These are phyloP conservation scores for Pelodiscus sinensis DNA, from an alignment of 2,113 vertebrate species.

Conservation along the genomic window DNA sequence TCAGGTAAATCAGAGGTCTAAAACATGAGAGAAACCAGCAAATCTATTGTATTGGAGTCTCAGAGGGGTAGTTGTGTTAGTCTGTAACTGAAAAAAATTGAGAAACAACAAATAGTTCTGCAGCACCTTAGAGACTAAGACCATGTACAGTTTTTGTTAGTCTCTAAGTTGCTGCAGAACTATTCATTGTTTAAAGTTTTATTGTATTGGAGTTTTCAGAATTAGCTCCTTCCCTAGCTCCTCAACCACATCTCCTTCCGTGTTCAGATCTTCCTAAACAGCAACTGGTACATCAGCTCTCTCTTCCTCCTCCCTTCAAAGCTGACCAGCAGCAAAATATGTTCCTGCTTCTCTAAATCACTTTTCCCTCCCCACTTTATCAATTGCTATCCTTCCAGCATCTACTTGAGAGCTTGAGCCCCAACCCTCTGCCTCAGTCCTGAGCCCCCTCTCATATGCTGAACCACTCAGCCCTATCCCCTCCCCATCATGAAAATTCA, in stretches of 20 bases:
- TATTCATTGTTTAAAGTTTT: too few relatives aligned
- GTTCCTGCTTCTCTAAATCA: neutral
- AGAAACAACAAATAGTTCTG: too few relatives aligned
- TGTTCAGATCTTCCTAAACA: neutral
- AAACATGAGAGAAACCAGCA: neutral
- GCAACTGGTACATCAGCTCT: neutral
- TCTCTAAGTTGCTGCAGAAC: too few relatives aligned
- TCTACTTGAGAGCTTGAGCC: too few relatives aligned
- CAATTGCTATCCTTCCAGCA: neutral
- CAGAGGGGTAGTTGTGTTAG: neutral
- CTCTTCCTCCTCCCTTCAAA: neutral
- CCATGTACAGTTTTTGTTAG: too few relatives aligned
- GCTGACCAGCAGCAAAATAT: neutral
- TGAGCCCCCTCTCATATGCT: too few relatives aligned
- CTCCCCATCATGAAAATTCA: too few relatives aligned
- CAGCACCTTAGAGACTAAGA: too few relatives aligned
- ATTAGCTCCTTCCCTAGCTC: neutral
- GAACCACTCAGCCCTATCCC: too few relatives aligned
- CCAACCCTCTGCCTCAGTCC: too few relatives aligned
- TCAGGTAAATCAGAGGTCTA: neutral
- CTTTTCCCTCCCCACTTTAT: neutral
- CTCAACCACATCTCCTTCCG: neutral
- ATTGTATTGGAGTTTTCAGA: neutral
- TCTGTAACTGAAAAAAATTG: too few relatives aligned
- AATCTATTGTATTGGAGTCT: neutral